phyloP scores from a whole-genome alignment of 2,888 invertebrate species.

The Campopleginae sp. region DNA sequence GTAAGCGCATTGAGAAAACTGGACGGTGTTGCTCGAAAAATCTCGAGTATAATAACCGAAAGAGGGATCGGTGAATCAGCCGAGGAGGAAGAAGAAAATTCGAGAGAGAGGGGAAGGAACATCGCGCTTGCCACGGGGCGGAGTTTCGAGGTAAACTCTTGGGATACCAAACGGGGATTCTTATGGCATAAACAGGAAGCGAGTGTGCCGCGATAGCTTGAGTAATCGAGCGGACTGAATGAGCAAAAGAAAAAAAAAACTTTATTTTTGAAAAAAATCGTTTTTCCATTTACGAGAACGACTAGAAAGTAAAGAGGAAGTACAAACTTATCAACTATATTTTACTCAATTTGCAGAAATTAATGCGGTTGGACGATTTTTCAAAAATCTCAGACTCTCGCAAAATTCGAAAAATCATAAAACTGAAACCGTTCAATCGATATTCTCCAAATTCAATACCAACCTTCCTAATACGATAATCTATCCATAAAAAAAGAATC shows the following conservation, averaged over 20 bases:
- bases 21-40: slow-evolving; percentile 47
- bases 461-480: too few relatives aligned
- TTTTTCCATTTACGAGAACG: neutral
- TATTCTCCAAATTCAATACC: too few relatives aligned
- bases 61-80: slow-evolving; percentile 50
- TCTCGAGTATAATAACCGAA: slow-evolving; percentile 53
- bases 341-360: too few relatives aligned
- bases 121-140: slow-evolving; percentile 22
- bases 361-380: too few relatives aligned
- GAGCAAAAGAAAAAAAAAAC: slow-evolving; percentile 14
- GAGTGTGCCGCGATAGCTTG: slow-evolving; percentile 24
- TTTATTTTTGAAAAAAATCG: neutral
- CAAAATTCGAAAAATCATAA: too few relatives aligned
- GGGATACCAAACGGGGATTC: neutral
- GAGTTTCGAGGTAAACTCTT: slow-evolving; percentile 15
- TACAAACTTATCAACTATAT: too few relatives aligned
- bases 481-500: too few relatives aligned
- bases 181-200: slow-evolving; percentile 24
- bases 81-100: neutral
- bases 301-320: too few relatives aligned
- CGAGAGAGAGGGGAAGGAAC: neutral
- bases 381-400: too few relatives aligned
- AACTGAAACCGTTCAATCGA: too few relatives aligned
- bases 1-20: slow-evolving; percentile 40
- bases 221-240: slow-evolving; percentile 44